Evolutionary conservation across 2,113 vertebrate genomes (phyloP).

Genomic region (Hystrix cristata): DNA sequence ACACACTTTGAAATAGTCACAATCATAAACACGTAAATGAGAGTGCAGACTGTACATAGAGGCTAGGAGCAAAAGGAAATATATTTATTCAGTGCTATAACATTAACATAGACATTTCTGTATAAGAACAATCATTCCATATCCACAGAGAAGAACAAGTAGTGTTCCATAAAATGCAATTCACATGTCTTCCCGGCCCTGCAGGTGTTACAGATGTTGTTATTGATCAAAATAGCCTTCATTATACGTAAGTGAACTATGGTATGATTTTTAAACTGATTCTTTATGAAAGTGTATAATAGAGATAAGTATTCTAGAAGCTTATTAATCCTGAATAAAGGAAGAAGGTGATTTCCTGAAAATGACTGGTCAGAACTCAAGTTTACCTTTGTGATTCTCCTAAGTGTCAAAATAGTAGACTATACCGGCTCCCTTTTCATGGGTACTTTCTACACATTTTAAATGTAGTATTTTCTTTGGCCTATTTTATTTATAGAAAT

Average conservation of each 20-base stretch:
- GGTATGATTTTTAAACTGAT: constrained; percentile 10
- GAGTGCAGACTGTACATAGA: background rate
- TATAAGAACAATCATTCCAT: background rate
- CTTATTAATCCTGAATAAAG: background rate
- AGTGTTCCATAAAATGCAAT: background rate
- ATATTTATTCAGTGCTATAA: background rate
- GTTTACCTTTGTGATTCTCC: background rate
- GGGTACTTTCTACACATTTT: background rate
- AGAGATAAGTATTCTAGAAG: background rate
- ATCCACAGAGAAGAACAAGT: background rate
- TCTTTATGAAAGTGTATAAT: background rate
- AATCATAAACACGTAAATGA: background rate
- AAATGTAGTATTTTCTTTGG: background rate
- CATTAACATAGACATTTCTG: background rate
- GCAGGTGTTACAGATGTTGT: background rate
- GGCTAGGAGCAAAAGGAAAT: background rate
- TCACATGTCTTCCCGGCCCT: background rate
- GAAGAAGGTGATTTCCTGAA: constrained; percentile 3
- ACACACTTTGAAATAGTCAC: constrained; percentile 9
- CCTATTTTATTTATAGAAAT: constrained; percentile 6
- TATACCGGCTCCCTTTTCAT: background rate
- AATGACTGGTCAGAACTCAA: background rate
- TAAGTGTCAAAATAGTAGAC: background rate
- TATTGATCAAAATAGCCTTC: constrained; percentile 6
- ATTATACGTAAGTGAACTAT: background rate